Conservation (phyloP, 2,888 invertebrate genomes). For the Plagodis pulveraria region DNA sequence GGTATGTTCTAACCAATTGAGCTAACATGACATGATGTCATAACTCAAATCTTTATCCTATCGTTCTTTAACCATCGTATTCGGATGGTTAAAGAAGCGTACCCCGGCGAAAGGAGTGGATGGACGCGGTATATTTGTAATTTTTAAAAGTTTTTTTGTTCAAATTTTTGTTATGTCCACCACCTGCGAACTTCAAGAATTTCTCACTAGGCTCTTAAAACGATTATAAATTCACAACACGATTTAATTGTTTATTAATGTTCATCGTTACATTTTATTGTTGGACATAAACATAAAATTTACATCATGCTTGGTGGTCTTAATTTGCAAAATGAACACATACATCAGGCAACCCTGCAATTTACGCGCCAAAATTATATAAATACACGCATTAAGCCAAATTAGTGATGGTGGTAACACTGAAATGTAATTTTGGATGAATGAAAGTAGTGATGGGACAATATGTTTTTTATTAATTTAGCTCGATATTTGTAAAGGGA, state of each 20-base stretch:
- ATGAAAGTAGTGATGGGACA: conserved; percentile 29
- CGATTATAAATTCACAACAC: conserved; percentile 11
- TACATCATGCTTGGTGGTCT: conserved; percentile 35
- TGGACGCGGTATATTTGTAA: no score
- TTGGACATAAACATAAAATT: conserved; percentile 13
- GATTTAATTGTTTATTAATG: conserved; percentile 14
- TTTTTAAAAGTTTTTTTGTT: no score
- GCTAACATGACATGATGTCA: no score
- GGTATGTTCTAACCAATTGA: no score
- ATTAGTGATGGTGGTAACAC: conserved; percentile 35
- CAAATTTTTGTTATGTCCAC: no score
- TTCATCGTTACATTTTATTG: conserved; percentile 5
- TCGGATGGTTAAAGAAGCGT: no score
- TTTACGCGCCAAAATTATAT: conserved; percentile 39
- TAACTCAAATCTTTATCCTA: no score
- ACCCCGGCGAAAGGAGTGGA: no score
- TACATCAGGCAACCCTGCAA: conserved; percentile 30
- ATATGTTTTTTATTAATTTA: not conserved
- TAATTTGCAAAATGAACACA: conserved; percentile 33
- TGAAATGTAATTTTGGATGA: conserved; percentile 33
- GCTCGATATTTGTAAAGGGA: no score
- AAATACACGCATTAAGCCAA: conserved; percentile 35
- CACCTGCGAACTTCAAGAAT: no score
- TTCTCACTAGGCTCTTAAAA: not conserved
- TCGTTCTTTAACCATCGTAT: no score